Evolutionary conservation across 2,113 vertebrate genomes (phyloP), one percentile per base, ranked within the genome.

Genomic region (Hirundichthys speculiger): DNA sequence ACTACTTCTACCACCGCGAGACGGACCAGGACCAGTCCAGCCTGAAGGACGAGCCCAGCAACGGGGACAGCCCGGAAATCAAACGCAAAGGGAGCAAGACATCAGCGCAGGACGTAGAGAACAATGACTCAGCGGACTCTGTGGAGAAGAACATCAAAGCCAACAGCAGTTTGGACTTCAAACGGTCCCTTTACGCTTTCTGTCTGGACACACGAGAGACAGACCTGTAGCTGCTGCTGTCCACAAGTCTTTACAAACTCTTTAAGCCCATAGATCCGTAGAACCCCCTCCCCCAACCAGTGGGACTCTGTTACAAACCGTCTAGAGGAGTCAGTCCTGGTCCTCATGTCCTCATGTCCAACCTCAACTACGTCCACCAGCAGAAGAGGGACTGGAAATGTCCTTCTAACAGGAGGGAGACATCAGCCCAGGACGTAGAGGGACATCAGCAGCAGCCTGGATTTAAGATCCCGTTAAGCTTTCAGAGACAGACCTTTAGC

Each of bases 1-100:
- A 98, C 79, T 99, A 98, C 89, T 98, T 98, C 89, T 99, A 98
- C 82, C 96, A 99, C 84, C 82, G 97, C 0, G 97, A 98, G 83
- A 98, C 96, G 0, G 96, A 98, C 75, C 95, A 96, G 0, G 97
- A 98, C 34, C 96, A 96, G 82, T 85, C 92, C 0, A 50, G 91
- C 2, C 92, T 97, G 49, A 96, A 95, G 71, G 95, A 98, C 0
- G 95, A 97, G 3, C 88, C 92, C 7, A 82, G 80, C 15, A 86
- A 85, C 49, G 84, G 75, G 19, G 84, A 87, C 2, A 93, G 86
- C 18, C 90, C 86, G 1, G 94, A 94, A 10, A 62, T 24, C 0
- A 95, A 94, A 53, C 91, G 92, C 64, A 93, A 90, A 65, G 85
- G 85, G 15, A 94, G 93, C 52, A 92, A 87, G 46, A 88, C 90